Base-by-base conservation (phyloP, 1,140 invertebrate genomes). In the Grapholita molesta region DNA sequence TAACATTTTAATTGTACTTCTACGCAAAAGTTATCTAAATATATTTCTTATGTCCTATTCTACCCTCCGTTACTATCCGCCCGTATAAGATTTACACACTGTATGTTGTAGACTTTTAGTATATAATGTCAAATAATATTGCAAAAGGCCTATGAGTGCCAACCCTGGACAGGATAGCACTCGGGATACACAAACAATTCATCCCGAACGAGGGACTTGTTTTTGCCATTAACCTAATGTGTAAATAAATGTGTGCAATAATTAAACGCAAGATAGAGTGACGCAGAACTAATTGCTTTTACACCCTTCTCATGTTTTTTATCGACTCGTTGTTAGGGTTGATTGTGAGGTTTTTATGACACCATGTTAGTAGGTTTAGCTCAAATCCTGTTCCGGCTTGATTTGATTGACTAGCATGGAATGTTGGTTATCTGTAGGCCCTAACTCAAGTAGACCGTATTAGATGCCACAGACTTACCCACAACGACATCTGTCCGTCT, bases 181-280 rank as follows among this genome's bases (percentile, higher is more conserved):
- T 72, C 71, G 69, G 74, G 66, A 67, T 79, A 82, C 80, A 79
- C 73, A 76, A 81, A 81, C 69, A 48, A 89, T 89, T 89, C 85
- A 86, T 84, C 73, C 77, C 74, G 78, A 85, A 85, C 79, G 78
- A 83, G 80, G 83, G 82, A 79, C 81, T 77, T 74, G 80, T 84
- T 84, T 86, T 86, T 84, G 80, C 77, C 84, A 84, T 86, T 89
- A 85, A 74, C 82, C 83, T 89, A 89, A 89, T 87, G 86, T 84
- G 83, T 83, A 85, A 85, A 87, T 89, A 85, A 87, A 89, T 86
- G 83, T 75, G 82, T 76, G 77, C 77, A 82, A 87, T 89, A 89
- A 89, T 87, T 89, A 89, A 86, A 85, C 80, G 79, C 75, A 73
- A 73, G 75, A 78, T 70, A 66, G 78, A 79, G 74, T 82, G 80